Conservation (phyloP, 1,140 invertebrate species). For the Ladona fulva region DNA sequence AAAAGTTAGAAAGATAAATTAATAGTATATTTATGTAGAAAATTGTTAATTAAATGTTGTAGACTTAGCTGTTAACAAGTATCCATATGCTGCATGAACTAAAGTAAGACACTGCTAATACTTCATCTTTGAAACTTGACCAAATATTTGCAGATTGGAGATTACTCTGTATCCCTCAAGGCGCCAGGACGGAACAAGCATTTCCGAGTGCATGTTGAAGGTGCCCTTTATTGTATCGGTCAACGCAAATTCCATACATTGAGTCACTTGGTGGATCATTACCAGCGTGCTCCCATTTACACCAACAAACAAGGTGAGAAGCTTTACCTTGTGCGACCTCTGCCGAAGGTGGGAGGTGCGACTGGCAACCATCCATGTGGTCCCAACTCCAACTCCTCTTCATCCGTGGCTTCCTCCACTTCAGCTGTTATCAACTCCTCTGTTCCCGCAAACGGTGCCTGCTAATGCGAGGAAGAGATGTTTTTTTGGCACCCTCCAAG, state of each 20-base stretch:
- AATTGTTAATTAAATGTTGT: too few species aligned
- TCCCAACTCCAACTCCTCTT: neutral
- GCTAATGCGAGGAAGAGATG: neutral
- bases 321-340: constrained; percentile 77
- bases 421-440: neutral
- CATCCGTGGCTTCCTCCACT: constrained; percentile 1
- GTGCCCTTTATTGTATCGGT: constrained; percentile 90
- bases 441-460: neutral
- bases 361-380: neutral
- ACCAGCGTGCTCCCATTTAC: constrained; percentile 96
- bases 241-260: constrained; percentile 93
- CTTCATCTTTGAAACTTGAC: too few species aligned
- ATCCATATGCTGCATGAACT: too few species aligned
- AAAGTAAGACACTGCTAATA: too few species aligned
- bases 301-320: constrained; percentile 93
- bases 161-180: constrained; percentile 97
- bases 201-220: constrained; percentile 95
- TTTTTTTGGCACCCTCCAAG: neutral
- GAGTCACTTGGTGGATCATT: constrained; percentile 96
- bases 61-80: too few species aligned
- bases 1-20: too few species aligned
- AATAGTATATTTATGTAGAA: too few species aligned
- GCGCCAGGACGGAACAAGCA: constrained; percentile 97
- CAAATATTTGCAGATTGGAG: constrained; percentile 70
- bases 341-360: constrained; percentile 41